These are phyloP conservation scores for Illadopsis cleaveri DNA, from an alignment of 2,113 vertebrate genomes.

Conservation along the genomic window DNA sequence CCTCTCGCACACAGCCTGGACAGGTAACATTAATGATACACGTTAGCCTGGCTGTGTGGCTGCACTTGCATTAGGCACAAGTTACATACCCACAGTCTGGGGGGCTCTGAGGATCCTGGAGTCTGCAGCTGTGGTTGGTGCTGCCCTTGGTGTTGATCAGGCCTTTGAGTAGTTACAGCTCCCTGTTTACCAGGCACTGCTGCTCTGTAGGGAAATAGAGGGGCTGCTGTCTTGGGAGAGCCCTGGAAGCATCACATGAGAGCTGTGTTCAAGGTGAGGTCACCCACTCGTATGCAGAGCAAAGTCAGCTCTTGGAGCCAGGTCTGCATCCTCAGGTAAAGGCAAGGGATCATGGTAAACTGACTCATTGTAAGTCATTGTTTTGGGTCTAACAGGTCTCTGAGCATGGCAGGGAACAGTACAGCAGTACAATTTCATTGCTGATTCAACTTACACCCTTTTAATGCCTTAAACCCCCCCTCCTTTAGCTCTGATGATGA, in stretches of 20 bases:
- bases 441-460: neutral
- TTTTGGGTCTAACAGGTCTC: neutral
- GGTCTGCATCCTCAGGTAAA: neutral
- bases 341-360: rapidly evolving
- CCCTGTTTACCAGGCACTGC: neutral
- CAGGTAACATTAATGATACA: conserved; percentile 70
- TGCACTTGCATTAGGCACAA: neutral
- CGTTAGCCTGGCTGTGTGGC: neutral
- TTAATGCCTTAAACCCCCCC: neutral
- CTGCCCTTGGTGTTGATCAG: rapidly evolving
- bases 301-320: neutral
- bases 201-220: neutral
- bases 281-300: neutral
- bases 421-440: neutral
- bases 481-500: neutral
- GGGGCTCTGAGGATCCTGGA: neutral
- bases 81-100: rapidly evolving
- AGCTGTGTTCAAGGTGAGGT: rapidly evolving
- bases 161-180: neutral
- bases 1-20: conserved; percentile 95
- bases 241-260: neutral
- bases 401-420: neutral
- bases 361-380: neutral
- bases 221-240: neutral
- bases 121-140: neutral